Evolutionary conservation across 2,113 vertebrate species (phyloP).

Genomic region (Heptranchias perlo): DNA sequence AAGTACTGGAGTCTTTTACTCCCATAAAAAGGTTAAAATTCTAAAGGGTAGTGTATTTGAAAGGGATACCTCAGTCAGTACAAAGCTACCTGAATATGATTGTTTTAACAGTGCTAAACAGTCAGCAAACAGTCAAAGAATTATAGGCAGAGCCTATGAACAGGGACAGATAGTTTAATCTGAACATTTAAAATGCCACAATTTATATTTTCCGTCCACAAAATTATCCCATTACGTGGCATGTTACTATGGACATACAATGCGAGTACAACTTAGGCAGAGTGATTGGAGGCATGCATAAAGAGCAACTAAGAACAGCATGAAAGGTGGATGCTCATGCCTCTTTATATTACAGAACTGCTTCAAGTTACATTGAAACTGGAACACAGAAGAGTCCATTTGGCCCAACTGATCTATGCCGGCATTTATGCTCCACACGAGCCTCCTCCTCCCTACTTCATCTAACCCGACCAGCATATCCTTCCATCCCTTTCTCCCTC

Average conservation of each 20-base stretch:
- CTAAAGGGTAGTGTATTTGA: neutral
- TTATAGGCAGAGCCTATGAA: neutral
- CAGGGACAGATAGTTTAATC: neutral
- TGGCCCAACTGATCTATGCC: too few relatives aligned
- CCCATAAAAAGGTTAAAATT: neutral
- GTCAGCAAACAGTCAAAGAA: neutral
- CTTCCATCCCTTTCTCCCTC: too few relatives aligned
- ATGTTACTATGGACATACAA: neutral
- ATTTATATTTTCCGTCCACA: neutral
- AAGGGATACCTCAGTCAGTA: neutral
- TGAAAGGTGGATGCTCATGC: too few relatives aligned
- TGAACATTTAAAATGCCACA: neutral
- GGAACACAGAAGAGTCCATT: too few relatives aligned
- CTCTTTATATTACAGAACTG: neutral
- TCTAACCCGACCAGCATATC: too few relatives aligned
- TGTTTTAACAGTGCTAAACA: neutral
- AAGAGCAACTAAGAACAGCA: neutral
- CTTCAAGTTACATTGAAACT: too few relatives aligned
- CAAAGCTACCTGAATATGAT: neutral
- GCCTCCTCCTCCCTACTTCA: too few relatives aligned
- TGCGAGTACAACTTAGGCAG: neutral
- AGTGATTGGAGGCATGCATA: neutral
- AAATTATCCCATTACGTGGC: neutral
- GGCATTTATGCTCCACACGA: too few relatives aligned
- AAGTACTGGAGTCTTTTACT: neutral